Base-by-base conservation (phyloP, 2,888 invertebrate species). In the Thereva nobilitata region DNA sequence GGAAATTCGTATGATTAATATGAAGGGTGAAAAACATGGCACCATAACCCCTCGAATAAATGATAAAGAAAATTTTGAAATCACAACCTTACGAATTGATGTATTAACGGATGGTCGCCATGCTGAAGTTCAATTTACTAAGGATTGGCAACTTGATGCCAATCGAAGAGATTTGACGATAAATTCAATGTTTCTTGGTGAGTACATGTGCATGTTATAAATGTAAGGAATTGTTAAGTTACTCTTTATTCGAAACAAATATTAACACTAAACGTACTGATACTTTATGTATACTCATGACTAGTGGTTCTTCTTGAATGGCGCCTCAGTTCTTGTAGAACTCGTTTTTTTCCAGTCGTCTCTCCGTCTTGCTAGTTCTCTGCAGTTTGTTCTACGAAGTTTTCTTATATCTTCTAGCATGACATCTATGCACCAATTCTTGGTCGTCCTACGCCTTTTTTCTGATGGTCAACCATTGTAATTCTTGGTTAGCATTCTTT, bases 41-140 rank as follows among this genome's bases (percentile, higher is more conserved):
- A 99, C 99, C 0, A 92, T 99, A 59, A 97, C 98, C 3, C 89
- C 94, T 2, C 86, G 98, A 70, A 93, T 99, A 52, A 92, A 97
- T 82, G 92, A 98, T 74, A 92, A 90, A 76, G 93, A 93, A 78
- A 95, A 93, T 80, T 97, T 93, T 83, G 97, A 97, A 82, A 86
- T 93, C 2, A 98, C 98, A 0, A 98, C 98, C 0, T 82, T 98
- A 49, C 85, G 99, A 74, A 89, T 98, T 72, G 99, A 99, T 82
- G 86, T 93, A 42, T 81, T 87, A 4, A 97, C 97, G 3, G 92
- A 97, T 83, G 99, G 99, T 0, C 85, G 99, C 37, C 95, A 94
- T 82, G 98, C 99, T 4, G 90, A 95, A 77, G 97, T 99, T 4
- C 85, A 92, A 75, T 99, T 93, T 77, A 97, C 97, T 0, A 94